Base-by-base conservation (phyloP, 2,888 invertebrate genomes). In the Xestia xanthographa region DNA sequence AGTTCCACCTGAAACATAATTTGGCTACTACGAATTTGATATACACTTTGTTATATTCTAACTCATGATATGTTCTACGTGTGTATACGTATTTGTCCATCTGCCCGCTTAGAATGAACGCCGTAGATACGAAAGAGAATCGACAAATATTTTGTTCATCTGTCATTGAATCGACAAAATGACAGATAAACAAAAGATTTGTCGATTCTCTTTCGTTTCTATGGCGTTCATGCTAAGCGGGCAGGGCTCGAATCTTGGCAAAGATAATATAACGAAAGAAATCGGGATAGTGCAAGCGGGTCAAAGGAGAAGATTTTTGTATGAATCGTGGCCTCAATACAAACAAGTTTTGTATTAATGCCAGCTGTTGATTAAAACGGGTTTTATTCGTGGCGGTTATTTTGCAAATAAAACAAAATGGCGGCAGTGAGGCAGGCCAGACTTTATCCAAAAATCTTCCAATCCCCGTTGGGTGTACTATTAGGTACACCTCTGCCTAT, bases 1-100 rank as follows among this genome's bases (percentile, higher is more conserved):
- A 97, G 89, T 43, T 96, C 92, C 12, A 90, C 94, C 96, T 96
- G 82, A 3, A 89, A 86, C 9, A 14, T n/a, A 53, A 41, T 43
- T 65, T 34, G 0, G 0, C 48, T 22, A 48, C 22, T 48, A 22
- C 8, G 22, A 22, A 22, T 48, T n/a, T n/a, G 11, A 53, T 11
- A n/a, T 11, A 53, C 50, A n/a, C 11, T n/a, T 53, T n/a, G 11
- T 4, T 22, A 53, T n/a, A 53, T 53, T 11, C 20, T 56, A 56
- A 56, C 56, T 56, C 26, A 26, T 14, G 26, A 26, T 26, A 56
- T 34, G 34, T 34, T 34, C 34, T 34, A 34, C 34, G 34, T 34
- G 34, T n/a, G n/a, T n/a, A n/a, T n/a, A n/a, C n/a, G n/a, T n/a
- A n/a, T n/a, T n/a, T n/a, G n/a, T n/a, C n/a, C n/a, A n/a, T n/a